These are phyloP conservation scores for Tapera naevia DNA, from an alignment of 2,797 vertebrate genomes.

Conservation along the genomic window DNA sequence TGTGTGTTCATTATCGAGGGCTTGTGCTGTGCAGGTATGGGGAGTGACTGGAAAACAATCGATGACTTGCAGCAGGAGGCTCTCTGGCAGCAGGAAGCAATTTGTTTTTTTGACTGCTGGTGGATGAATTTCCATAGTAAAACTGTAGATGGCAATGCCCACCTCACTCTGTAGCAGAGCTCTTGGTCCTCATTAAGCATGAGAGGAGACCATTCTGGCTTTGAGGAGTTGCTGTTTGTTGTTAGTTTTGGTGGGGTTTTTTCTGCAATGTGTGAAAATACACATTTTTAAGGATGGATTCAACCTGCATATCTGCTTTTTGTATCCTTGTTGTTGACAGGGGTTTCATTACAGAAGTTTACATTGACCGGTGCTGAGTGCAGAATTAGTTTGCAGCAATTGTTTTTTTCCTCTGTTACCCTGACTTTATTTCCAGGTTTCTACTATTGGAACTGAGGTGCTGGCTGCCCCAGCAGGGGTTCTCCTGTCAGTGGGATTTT, in stretches of 20 bases:
- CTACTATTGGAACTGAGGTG: not conserved
- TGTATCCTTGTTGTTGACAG: accelerated
- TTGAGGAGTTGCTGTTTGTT: no score
- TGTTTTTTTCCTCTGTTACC: not conserved
- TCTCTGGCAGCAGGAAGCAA: not conserved
- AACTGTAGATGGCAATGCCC: not conserved
- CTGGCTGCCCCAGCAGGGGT: not conserved
- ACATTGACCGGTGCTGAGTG: not conserved
- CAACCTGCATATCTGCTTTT: not conserved
- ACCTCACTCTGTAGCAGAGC: not conserved
- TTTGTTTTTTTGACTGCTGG: accelerated
- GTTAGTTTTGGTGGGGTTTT: no score
- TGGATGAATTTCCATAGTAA: accelerated
- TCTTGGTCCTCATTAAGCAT: accelerated
- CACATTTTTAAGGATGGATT: not conserved
- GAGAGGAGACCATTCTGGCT: not conserved
- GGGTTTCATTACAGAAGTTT: not conserved
- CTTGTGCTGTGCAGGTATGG: accelerated
- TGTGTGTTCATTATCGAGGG: no score
- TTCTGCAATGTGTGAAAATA: not conserved
- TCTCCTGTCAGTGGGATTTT: not conserved
- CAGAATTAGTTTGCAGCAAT: not conserved
- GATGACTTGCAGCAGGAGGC: accelerated
- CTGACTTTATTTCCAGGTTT: not conserved
- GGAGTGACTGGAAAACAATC: not conserved